phyloP scores from a whole-genome alignment of 1,140 invertebrate species.

The Ruditapes philippinarum region DNA sequence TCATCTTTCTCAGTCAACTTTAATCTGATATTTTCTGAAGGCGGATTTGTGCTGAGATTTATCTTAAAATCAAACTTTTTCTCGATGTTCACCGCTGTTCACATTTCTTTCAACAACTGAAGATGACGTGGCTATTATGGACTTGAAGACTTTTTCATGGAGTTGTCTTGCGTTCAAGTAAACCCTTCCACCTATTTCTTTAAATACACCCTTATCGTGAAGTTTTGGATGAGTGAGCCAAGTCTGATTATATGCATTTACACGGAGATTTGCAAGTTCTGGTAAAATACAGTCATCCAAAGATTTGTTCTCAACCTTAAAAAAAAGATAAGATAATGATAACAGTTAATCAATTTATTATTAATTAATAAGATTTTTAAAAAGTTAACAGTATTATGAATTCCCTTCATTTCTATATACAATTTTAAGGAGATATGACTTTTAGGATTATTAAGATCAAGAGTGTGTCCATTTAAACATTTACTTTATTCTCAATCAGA shows the following conservation, averaged over 20 bases:
- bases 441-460: too few relatives aligned
- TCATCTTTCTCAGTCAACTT: background rate
- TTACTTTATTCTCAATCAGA: too few relatives aligned
- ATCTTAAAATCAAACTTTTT: background rate
- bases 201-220: background rate
- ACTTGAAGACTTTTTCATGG: conserved; percentile 36
- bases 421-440: too few relatives aligned
- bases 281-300: background rate
- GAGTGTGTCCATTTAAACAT: too few relatives aligned
- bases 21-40: conserved; percentile 26
- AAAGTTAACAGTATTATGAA: too few relatives aligned
- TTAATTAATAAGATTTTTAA: too few relatives aligned
- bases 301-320: background rate
- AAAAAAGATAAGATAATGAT: too few relatives aligned
- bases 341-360: too few relatives aligned
- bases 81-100: background rate
- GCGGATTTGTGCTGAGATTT: conserved; percentile 7
- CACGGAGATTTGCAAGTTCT: conserved; percentile 3
- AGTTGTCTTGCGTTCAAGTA: conserved; percentile 14
- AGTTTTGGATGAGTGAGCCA: background rate
- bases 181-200: background rate
- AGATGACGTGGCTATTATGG: conserved; percentile 2
- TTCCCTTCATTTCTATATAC: too few relatives aligned
- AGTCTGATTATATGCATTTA: background rate
- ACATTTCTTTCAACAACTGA: background rate